Conservation (phyloP, 2,113 vertebrate species). For the Arothron firmamentum region DNA sequence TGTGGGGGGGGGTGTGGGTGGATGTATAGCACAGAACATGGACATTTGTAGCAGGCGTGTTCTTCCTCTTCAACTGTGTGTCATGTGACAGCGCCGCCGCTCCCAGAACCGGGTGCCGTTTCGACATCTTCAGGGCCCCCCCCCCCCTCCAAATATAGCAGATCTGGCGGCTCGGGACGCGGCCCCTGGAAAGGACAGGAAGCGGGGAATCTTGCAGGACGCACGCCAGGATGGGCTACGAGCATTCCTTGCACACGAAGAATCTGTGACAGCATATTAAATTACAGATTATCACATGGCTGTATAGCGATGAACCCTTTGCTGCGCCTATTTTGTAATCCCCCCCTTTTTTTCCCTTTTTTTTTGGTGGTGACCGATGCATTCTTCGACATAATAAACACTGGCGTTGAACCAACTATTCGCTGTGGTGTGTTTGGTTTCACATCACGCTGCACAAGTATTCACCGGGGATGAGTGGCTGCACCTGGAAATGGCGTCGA, state of each 20-base stretch:
- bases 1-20: background rate
- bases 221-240: slow-evolving; percentile 9
- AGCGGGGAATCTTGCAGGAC: slow-evolving; percentile 10
- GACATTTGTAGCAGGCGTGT: slow-evolving; percentile 26
- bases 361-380: slow-evolving; percentile 58
- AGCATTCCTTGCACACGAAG: slow-evolving; percentile 48
- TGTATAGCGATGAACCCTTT: slow-evolving; percentile 62
- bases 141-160: slow-evolving; percentile 26
- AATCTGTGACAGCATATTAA: slow-evolving; percentile 49
- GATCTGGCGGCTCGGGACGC: background rate
- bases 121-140: slow-evolving; percentile 16
- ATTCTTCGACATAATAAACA: slow-evolving; percentile 72
- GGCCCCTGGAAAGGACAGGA: slow-evolving; percentile 5
- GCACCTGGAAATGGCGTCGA: slow-evolving; percentile 47
- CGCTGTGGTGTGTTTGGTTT: slow-evolving; percentile 20
- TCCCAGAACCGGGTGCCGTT: slow-evolving; percentile 14
- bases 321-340: slow-evolving; percentile 71
- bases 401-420: slow-evolving; percentile 59
- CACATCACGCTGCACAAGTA: background rate
- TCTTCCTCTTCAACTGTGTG: slow-evolving; percentile 39
- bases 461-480: slow-evolving; percentile 3
- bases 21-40: background rate
- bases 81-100: slow-evolving; percentile 31
- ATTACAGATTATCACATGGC: slow-evolving; percentile 45
- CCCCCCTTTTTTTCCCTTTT: slow-evolving; percentile 46